Percentiles rank a stretch among this genome's conserved stretches.
phyloP scores from a whole-genome alignment of 2,797 vertebrate genomes.

The Esox lucius region DNA sequence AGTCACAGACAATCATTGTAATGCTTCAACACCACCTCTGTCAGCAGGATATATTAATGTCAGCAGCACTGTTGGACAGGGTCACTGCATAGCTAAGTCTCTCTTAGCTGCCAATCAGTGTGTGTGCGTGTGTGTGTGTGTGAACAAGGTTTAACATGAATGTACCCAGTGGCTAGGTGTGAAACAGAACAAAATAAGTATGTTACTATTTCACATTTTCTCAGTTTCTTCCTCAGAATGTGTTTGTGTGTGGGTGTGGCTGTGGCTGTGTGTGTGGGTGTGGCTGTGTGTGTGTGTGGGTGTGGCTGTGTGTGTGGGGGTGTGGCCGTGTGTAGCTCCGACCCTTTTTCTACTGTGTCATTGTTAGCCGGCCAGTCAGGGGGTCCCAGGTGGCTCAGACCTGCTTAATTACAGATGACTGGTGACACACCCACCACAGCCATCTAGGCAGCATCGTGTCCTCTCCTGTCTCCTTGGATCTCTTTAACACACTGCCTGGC shows the following conservation, averaged over 20 bases:
- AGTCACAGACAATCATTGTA: background rate
- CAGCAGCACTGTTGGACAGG: background rate
- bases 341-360: slow-evolving; percentile 4
- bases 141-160: too few species aligned
- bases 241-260: background rate
- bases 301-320: background rate
- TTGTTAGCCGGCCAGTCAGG: slow-evolving; percentile 9
- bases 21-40: background rate
- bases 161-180: too few species aligned
- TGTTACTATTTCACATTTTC: too few species aligned
- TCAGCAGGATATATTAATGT: background rate
- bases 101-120: background rate
- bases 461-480: slow-evolving; percentile 21
- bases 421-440: slow-evolving; percentile 16
- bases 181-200: too few species aligned
- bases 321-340: background rate
- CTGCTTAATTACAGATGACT: slow-evolving; percentile 35
- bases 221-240: background rate
- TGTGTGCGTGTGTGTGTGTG: background rate
- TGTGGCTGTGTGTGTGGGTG: background rate
- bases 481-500: slow-evolving; percentile 8
- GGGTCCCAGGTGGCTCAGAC: slow-evolving; percentile 12
- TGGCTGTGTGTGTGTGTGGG: background rate
- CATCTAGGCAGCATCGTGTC: background rate
- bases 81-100: background rate